A percentile compares a stretch with the other conserved stretches of the same genome.
These are phyloP conservation scores for Crotalus helleri DNA, from an alignment of 2,113 vertebrate species.

Conservation along the genomic window DNA sequence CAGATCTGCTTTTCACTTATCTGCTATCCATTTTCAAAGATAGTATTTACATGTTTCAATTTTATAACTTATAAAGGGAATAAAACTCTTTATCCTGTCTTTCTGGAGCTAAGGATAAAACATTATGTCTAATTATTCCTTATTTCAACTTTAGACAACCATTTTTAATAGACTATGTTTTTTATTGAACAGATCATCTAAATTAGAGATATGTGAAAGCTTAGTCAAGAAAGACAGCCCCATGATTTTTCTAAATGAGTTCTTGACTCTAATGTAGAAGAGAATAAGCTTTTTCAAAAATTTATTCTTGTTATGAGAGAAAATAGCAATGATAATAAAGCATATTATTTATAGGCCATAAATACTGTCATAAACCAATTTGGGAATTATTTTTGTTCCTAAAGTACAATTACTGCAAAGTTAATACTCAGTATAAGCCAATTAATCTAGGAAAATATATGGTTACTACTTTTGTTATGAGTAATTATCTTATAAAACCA, in stretches of 20 bases:
- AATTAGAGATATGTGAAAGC: neutral
- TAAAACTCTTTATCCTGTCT: neutral
- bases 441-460: slow-evolving; percentile 21
- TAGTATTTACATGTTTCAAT: neutral
- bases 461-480: neutral
- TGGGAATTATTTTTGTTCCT: slow-evolving; percentile 15
- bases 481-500: neutral
- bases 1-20: neutral
- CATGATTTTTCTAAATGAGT: neutral
- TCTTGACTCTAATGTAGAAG: neutral
- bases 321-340: neutral
- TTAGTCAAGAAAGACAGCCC: neutral
- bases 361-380: neutral
- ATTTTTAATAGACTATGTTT: neutral
- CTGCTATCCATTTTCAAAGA: neutral
- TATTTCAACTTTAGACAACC: no score
- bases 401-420: slow-evolving; percentile 23
- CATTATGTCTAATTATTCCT: neutral
- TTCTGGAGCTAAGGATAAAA: neutral
- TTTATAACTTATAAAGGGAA: neutral
- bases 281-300: neutral
- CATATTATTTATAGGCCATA: slow-evolving; percentile 1
- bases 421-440: neutral
- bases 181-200: neutral
- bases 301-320: neutral